Evolutionary conservation across 2,888 invertebrate species (phyloP).

Genomic region (Camptogramma bilineatum): DNA sequence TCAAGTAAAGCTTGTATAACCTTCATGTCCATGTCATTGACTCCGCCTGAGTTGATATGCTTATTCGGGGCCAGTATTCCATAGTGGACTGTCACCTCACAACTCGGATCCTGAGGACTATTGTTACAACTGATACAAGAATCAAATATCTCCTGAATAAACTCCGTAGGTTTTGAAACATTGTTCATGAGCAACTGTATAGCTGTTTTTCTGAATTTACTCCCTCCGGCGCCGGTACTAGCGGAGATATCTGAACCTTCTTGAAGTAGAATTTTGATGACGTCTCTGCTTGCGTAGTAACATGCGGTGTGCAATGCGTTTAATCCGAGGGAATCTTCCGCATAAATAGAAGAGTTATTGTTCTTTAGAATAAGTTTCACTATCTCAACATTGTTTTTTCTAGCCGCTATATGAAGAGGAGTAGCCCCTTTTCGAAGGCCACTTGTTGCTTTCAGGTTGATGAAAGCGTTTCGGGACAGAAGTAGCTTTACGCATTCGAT

Average conservation of each 20-base stretch:
- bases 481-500: slow-evolving; percentile 41
- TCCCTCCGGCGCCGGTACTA: slow-evolving; percentile 39
- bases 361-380: slow-evolving; percentile 30
- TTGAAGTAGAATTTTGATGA: slow-evolving; percentile 29
- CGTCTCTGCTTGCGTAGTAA: slow-evolving; percentile 64
- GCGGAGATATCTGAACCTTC: slow-evolving; percentile 40
- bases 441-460: slow-evolving; percentile 26
- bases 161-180: slow-evolving; percentile 75
- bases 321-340: slow-evolving; percentile 51
- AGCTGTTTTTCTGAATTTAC: slow-evolving; percentile 52
- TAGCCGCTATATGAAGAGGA: slow-evolving; percentile 33
- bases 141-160: slow-evolving; percentile 76
- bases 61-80: slow-evolving; percentile 53
- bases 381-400: slow-evolving; percentile 30
- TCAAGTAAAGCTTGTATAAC: slow-evolving; percentile 50
- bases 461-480: slow-evolving; percentile 30
- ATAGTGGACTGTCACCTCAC: slow-evolving; percentile 65
- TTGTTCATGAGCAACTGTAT: slow-evolving; percentile 62
- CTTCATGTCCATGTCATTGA: slow-evolving; percentile 15
- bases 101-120: slow-evolving; percentile 60
- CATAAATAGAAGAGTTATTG: slow-evolving; percentile 41
- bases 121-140: slow-evolving; percentile 71
- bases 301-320: slow-evolving; percentile 60
- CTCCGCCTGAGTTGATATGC: neutral
- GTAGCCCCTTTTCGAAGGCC: slow-evolving; percentile 20